phyloP scores from a whole-genome alignment of 2,888 invertebrate genomes.

The Drosophila buzzatii region DNA sequence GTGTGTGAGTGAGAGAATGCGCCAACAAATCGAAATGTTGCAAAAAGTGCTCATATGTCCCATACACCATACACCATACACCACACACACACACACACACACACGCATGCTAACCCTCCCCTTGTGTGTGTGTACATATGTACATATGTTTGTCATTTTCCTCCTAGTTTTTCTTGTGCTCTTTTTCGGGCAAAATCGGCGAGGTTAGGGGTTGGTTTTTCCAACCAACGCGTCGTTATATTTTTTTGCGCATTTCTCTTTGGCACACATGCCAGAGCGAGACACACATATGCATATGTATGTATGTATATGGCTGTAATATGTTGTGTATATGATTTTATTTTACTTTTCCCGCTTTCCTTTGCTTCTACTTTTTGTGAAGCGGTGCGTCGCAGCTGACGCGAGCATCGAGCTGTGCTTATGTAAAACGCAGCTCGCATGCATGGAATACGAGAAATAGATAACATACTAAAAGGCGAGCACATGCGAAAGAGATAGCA shows the following conservation, averaged over 20 bases:
- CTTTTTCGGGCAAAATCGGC: constrained; percentile 48
- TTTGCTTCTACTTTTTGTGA: constrained; percentile 23
- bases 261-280: constrained; percentile 69
- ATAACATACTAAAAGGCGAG: constrained; percentile 78
- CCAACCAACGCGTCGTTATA: constrained; percentile 64
- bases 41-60: constrained; percentile 76
- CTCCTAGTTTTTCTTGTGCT: constrained; percentile 52
- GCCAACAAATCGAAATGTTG: constrained; percentile 80
- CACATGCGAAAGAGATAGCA: constrained; percentile 74
- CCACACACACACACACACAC: constrained; percentile 36
- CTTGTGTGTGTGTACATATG: constrained; percentile 21
- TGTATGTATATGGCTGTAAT: constrained; percentile 55
- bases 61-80: constrained; percentile 46
- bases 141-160: constrained; percentile 59
- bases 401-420: constrained; percentile 26
- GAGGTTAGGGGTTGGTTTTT: constrained; percentile 78
- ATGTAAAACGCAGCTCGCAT: constrained; percentile 65
- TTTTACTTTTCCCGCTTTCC: constrained; percentile 28
- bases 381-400: constrained; percentile 55
- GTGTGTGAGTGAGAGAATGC: constrained; percentile 42
- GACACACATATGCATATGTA: constrained; percentile 53
- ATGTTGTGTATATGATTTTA: constrained; percentile 79
- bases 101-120: constrained; percentile 58
- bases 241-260: constrained; percentile 68
- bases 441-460: constrained; percentile 73